Evolutionary conservation across 2,888 invertebrate genomes (phyloP).

Genomic region (Quadroppia sp.): DNA sequence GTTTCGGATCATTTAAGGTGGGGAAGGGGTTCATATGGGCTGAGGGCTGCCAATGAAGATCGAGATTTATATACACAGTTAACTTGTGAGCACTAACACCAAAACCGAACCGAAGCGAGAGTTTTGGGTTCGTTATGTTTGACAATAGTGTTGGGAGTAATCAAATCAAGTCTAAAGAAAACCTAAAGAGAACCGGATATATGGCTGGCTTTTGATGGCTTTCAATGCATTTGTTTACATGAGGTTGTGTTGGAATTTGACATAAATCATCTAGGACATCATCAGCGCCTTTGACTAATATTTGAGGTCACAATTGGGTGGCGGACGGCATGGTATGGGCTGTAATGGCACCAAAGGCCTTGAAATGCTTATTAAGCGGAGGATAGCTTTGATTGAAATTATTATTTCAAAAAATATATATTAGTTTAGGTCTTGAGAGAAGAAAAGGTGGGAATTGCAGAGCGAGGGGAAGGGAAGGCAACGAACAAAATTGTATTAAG

Average conservation of each 20-base stretch:
- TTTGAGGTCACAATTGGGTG: slow-evolving; percentile 35
- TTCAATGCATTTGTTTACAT: slow-evolving; percentile 26
- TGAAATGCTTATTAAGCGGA: slow-evolving; percentile 20
- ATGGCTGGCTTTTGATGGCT: neutral
- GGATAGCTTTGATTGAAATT: neutral
- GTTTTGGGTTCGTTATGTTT: neutral
- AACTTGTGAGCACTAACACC: slow-evolving; percentile 5
- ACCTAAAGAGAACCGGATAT: slow-evolving; percentile 34
- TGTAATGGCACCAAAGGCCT: slow-evolving; percentile 31
- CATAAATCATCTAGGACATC: slow-evolving; percentile 27
- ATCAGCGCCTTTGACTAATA: slow-evolving; percentile 25
- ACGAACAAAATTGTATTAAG: neutral
- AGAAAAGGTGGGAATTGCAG: slow-evolving; percentile 17
- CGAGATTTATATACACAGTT: slow-evolving; percentile 33
- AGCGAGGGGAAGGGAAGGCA: neutral
- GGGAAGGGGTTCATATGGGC: slow-evolving; percentile 19
- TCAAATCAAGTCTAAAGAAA: slow-evolving; percentile 17
- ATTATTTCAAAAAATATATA: neutral
- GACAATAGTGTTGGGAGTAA: slow-evolving; percentile 26
- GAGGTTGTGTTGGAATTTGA: neutral
- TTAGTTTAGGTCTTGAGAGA: neutral
- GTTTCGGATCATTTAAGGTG: slow-evolving; percentile 37
- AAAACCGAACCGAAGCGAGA: neutral
- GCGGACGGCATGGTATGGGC: neutral
- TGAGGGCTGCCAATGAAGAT: slow-evolving; percentile 29